These are phyloP conservation scores for Lepeophtheirus salmonis DNA, from an alignment of 1,140 invertebrate species.

Conservation along the genomic window DNA sequence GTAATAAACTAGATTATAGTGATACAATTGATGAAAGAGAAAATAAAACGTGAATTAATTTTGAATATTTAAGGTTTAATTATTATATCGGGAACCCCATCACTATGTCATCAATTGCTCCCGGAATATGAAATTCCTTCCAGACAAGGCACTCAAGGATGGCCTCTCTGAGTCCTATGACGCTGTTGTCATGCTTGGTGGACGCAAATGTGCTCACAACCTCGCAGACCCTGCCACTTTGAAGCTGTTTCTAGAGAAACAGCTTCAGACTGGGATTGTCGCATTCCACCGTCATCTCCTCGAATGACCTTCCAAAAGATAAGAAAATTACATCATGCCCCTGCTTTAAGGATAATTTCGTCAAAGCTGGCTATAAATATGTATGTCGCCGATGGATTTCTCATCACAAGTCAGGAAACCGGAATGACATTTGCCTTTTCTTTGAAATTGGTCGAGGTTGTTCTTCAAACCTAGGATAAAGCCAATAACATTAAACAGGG, in stretches of 20 bases:
- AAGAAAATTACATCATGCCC: conserved; percentile 79
- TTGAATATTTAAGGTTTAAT: too few relatives aligned
- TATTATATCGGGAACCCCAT: too few relatives aligned
- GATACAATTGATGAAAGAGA: too few relatives aligned
- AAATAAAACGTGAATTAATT: too few relatives aligned
- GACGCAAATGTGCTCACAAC: conserved; percentile 57
- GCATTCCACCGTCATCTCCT: conserved; percentile 49
- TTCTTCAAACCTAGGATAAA: conserved; percentile 50
- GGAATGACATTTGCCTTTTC: conserved; percentile 85
- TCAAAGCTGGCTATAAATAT: conserved; percentile 37
- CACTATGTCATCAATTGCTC: conserved; percentile 74
- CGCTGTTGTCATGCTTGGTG: conserved; percentile 61
- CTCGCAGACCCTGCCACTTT: conserved; percentile 31
- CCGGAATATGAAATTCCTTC: conserved; percentile 52
- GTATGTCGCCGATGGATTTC: conserved; percentile 54
- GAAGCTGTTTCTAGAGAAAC: conserved; percentile 29
- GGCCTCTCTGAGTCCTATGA: conserved; percentile 38
- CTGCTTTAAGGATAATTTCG: conserved; percentile 49
- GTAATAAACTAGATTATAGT: too few relatives aligned
- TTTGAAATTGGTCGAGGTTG: conserved; percentile 58
- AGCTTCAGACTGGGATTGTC: conserved; percentile 30
- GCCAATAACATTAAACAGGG: conserved; percentile 46
- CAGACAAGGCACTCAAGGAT: conserved; percentile 38
- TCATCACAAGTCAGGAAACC: conserved; percentile 82
- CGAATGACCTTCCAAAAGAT: conserved; percentile 55